Conservation (phyloP, 1,140 invertebrate species). For the Odontomachus brunneus region DNA sequence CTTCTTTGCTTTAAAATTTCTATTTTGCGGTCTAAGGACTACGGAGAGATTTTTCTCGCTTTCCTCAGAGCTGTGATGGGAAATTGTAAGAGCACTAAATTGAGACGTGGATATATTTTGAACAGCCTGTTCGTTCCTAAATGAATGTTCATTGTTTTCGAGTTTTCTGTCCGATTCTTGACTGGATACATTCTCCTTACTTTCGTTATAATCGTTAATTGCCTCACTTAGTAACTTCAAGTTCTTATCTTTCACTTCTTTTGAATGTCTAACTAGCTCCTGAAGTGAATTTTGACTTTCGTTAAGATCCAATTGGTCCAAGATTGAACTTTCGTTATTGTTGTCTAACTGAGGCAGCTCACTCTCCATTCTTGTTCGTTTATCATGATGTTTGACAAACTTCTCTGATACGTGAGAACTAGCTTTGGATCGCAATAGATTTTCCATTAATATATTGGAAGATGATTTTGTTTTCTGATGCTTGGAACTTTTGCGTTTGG, state of each 20-base stretch:
- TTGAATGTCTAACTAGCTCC: slow-evolving; percentile 79
- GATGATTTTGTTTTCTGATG: slow-evolving; percentile 77
- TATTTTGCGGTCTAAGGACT: slow-evolving; percentile 80
- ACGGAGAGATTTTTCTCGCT: slow-evolving; percentile 83
- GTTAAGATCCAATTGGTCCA: slow-evolving; percentile 77
- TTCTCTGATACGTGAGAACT: slow-evolving; percentile 74
- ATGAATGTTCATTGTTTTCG: slow-evolving; percentile 60
- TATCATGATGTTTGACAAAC: slow-evolving; percentile 72
- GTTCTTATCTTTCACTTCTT: slow-evolving; percentile 80
- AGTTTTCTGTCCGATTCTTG: slow-evolving; percentile 57
- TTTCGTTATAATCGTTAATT: slow-evolving; percentile 76
- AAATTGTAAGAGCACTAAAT: slow-evolving; percentile 82
- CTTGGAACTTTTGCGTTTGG: slow-evolving; percentile 80
- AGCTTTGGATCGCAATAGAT: slow-evolving; percentile 70
- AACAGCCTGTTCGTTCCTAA: slow-evolving; percentile 70
- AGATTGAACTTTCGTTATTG: slow-evolving; percentile 75
- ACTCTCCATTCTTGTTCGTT: slow-evolving; percentile 78
- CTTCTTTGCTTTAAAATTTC: slow-evolving; percentile 81
- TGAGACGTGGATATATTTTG: slow-evolving; percentile 81
- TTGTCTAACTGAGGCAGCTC: slow-evolving; percentile 73
- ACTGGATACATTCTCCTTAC: slow-evolving; percentile 64
- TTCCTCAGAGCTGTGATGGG: slow-evolving; percentile 81
- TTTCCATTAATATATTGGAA: slow-evolving; percentile 72
- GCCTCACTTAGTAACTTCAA: slow-evolving; percentile 78
- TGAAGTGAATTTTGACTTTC: slow-evolving; percentile 81